Evolutionary conservation across 1,140 invertebrate species (phyloP).

Genomic region (Wiebesia pumilae): DNA sequence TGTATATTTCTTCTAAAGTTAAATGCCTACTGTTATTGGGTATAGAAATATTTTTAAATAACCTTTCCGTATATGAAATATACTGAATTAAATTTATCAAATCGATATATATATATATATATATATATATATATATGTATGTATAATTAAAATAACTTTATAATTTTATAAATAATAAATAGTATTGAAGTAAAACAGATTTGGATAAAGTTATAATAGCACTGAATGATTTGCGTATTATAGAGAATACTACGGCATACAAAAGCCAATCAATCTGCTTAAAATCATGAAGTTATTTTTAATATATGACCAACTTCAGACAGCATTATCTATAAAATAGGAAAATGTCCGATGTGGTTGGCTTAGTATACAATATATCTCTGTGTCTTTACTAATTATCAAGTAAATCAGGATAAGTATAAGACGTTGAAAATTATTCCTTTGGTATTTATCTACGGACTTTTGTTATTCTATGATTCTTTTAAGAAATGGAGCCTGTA

Average conservation of each 20-base stretch:
- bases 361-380: not conserved
- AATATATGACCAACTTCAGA: not conserved
- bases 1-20: too few species aligned
- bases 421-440: not conserved
- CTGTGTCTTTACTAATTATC: not conserved
- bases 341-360: not conserved
- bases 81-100: too few species aligned
- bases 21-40: too few species aligned
- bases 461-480: not conserved
- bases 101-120: too few species aligned
- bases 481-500: conserved; percentile 11
- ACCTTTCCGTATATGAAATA: too few species aligned
- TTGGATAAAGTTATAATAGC: not conserved
- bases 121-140: too few species aligned
- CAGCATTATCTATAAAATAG: not conserved
- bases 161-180: too few species aligned
- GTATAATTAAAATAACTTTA: too few species aligned
- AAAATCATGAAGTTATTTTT: not conserved
- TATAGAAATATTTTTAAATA: too few species aligned
- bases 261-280: conserved; percentile 1
- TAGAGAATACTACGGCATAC: not conserved
- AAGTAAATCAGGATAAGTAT: not conserved
- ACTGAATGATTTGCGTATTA: not conserved
- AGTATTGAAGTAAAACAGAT: too few species aligned
- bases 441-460: not conserved